Conservation (phyloP, 2,113 vertebrate species). For the Atlantisia rogersi region DNA sequence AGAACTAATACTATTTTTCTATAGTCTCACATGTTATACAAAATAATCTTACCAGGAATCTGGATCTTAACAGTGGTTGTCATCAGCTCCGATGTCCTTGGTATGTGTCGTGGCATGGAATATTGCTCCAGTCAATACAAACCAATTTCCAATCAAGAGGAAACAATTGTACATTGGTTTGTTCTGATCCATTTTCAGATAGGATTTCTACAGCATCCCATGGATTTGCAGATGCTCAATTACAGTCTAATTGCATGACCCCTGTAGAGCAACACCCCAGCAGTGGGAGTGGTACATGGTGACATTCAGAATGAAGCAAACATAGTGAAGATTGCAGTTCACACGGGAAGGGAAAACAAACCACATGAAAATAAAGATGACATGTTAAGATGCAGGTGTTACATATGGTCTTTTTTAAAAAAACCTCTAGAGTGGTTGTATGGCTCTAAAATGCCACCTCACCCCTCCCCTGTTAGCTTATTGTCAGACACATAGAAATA, state of each 20-base stretch:
- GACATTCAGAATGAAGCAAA: not conserved
- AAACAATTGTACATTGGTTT: not conserved
- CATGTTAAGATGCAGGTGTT: not conserved
- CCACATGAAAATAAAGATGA: not conserved
- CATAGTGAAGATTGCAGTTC: not conserved
- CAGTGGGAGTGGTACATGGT: fast-evolving
- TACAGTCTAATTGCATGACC: not conserved
- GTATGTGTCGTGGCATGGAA: not conserved
- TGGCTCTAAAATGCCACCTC: not conserved
- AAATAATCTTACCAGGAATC: not conserved
- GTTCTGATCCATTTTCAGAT: conserved; percentile 10
- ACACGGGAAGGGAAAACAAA: not conserved
- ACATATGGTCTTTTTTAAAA: not conserved
- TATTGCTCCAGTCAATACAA: conserved; percentile 10
- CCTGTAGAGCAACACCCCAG: not conserved
- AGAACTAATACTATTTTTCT: not conserved
- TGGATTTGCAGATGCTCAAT: conserved; percentile 34
- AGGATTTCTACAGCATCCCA: not conserved
- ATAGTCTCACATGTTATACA: not conserved
- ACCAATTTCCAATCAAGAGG: conserved; percentile 6
- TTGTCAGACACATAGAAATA: not conserved
- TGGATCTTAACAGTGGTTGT: not conserved
- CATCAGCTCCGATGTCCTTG: not conserved
- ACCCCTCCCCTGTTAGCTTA: not conserved
- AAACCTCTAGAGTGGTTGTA: not conserved